Evolutionary conservation across 2,797 vertebrate genomes (phyloP).

Genomic region (Thalassophryne amazonica): DNA sequence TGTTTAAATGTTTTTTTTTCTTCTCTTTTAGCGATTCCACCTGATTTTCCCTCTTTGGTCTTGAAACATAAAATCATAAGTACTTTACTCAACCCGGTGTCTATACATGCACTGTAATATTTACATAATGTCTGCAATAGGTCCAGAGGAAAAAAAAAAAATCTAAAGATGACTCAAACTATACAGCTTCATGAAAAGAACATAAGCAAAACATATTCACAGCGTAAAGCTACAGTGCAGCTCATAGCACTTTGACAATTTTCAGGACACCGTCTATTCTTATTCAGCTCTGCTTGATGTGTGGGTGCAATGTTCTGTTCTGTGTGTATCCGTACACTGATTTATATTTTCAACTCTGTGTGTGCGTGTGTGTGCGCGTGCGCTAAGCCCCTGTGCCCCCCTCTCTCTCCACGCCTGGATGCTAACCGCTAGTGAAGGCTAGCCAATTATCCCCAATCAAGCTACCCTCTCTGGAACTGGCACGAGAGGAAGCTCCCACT

Average conservation of each 20-base stretch:
- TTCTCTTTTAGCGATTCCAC: too few species aligned
- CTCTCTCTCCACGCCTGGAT: conserved; percentile 68
- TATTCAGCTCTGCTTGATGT: conserved; percentile 24
- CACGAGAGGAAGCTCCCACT: conserved; percentile 76
- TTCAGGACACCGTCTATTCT: conserved; percentile 45
- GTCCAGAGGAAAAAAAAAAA: too few species aligned
- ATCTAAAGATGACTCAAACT: too few species aligned
- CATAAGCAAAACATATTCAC: conserved; percentile 2
- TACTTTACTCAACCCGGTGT: too few species aligned
- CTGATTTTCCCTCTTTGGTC: too few species aligned
- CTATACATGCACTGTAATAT: too few species aligned
- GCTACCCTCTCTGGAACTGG: conserved; percentile 77
- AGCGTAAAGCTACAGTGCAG: conserved; percentile 12
- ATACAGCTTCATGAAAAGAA: too few species aligned
- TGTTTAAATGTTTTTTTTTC: too few species aligned
- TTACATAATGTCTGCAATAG: too few species aligned
- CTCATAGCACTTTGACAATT: conserved; percentile 27
- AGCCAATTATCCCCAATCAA: conserved; percentile 82
- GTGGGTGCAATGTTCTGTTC: conserved; percentile 38
- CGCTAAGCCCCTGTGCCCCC: conserved; percentile 66
- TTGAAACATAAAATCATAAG: too few species aligned
- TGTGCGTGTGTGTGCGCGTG: conserved; percentile 35
- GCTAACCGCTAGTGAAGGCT: conserved; percentile 78
- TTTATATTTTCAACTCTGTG: conserved; percentile 40
- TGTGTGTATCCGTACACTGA: conserved; percentile 27